Conservation (phyloP, 1,140 invertebrate species). For the Plodia interpunctella region DNA sequence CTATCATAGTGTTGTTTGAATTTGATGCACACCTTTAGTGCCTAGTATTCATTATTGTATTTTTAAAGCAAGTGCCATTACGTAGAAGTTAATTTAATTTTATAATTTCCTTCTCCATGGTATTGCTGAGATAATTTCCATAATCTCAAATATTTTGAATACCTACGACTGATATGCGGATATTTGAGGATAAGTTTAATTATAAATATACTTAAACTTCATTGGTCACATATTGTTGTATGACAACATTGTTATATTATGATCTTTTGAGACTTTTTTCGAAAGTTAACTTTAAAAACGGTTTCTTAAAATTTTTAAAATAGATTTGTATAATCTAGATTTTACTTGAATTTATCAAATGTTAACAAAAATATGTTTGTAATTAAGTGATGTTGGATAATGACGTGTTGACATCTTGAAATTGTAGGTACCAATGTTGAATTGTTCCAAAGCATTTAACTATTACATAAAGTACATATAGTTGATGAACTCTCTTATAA, state of each 20-base stretch:
- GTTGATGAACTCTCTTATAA: conserved; percentile 17
- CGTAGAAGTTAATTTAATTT: conserved; percentile 43
- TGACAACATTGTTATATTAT: neutral
- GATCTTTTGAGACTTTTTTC: no score
- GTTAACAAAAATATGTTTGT: no score
- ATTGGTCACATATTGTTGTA: conserved; percentile 9
- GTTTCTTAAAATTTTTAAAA: conserved; percentile 16
- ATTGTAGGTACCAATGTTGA: conserved; percentile 18
- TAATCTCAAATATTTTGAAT: conserved; percentile 36
- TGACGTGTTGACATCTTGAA: neutral
- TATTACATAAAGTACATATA: conserved; percentile 15
- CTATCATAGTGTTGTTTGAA: conserved; percentile 28
- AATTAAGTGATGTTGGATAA: no score
- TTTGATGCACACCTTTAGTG: conserved; percentile 31
- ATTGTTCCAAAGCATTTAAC: conserved; percentile 52
- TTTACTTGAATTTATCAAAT: no score
- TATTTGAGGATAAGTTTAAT: conserved; percentile 5
- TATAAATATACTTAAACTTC: neutral
- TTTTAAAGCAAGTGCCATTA: conserved; percentile 49
- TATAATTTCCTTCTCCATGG: conserved; percentile 49
- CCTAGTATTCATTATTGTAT: conserved; percentile 28
- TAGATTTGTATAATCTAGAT: no score
- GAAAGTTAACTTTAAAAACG: no score
- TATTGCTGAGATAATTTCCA: conserved; percentile 39
- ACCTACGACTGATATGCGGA: conserved; percentile 6